phyloP scores from a whole-genome alignment of 2,113 vertebrate genomes.

The human (Homo sapiens) region GRCh38 chr14:57169001-57169500 shows the following conservation, averaged over 20 bases:
- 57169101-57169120: neutral
- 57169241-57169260: neutral
- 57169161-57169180: neutral
- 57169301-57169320: too few species aligned
- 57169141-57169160: neutral
- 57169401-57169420: too few species aligned
- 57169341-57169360: too few species aligned
- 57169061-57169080: neutral
- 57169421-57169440: too few species aligned
- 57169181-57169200: neutral
- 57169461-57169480: too few species aligned
- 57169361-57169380: too few species aligned
- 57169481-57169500: too few species aligned
- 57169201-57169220: neutral
- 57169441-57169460: too few species aligned
- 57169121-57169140: neutral
- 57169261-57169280: too few species aligned
- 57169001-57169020: neutral
- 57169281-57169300: too few species aligned
- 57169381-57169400: too few species aligned
- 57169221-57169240: neutral
- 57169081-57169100: neutral
- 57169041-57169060: neutral
- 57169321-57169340: too few species aligned
- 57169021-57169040: neutral